These are phyloP conservation scores for Phylloscopus collybita DNA, from an alignment of 2,797 vertebrate species.

Conservation along the genomic window DNA sequence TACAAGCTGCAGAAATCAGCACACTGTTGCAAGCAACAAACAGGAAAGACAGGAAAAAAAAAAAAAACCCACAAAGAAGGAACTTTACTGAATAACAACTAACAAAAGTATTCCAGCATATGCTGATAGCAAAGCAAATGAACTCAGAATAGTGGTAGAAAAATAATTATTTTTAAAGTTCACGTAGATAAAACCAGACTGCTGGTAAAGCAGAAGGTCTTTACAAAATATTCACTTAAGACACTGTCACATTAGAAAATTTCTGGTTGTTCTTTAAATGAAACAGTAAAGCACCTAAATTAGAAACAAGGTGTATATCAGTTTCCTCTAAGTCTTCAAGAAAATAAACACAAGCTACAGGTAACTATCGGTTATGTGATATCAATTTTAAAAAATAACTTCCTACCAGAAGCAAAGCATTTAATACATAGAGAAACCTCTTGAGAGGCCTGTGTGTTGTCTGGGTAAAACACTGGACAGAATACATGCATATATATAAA, in stretches of 20 bases:
- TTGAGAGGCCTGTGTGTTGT: background rate
- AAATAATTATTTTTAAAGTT: background rate
- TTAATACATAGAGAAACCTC: background rate
- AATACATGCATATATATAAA: background rate
- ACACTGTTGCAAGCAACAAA: background rate
- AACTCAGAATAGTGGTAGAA: background rate
- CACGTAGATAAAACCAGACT: background rate
- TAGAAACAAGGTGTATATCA: background rate
- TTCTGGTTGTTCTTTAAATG: background rate
- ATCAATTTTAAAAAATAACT: background rate
- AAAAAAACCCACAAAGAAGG: background rate
- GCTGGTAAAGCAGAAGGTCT: background rate
- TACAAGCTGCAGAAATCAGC: background rate
- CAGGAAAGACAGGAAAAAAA: background rate
- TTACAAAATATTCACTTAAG: background rate
- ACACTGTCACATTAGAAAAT: background rate
- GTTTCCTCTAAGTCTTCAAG: background rate
- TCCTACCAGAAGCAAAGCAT: background rate
- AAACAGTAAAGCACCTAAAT: background rate
- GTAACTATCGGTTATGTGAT: background rate
- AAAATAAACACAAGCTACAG: background rate
- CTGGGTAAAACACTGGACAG: fast-evolving
- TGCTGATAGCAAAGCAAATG: background rate
- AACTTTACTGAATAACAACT: background rate
- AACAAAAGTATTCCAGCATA: background rate